These are phyloP conservation scores for Drosophila quadrilineata DNA, from an alignment of 1,140 invertebrate genomes.

Conservation along the genomic window DNA sequence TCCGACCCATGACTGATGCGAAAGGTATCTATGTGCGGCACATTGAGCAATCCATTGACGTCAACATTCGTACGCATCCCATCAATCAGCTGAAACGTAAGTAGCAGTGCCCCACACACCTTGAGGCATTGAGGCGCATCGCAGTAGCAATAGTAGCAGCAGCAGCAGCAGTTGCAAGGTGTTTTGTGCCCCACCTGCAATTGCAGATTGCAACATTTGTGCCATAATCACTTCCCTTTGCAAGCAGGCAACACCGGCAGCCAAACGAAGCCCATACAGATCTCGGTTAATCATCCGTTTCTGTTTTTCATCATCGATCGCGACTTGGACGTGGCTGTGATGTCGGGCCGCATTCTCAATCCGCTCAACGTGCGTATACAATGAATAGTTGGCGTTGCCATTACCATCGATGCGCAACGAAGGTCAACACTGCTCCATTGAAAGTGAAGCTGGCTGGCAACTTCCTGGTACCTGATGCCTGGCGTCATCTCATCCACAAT, in stretches of 20 bases:
- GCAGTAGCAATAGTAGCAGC: too few species aligned
- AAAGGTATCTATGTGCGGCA: constrained; percentile 88
- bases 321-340: constrained; percentile 88
- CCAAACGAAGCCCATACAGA: constrained; percentile 84
- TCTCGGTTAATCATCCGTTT: constrained; percentile 89
- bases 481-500: constrained; percentile 4
- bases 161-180: constrained; percentile 22
- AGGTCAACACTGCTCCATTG: constrained; percentile 45
- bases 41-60: constrained; percentile 90
- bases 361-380: constrained; percentile 89
- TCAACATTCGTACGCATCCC: constrained; percentile 87
- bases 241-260: constrained; percentile 73
- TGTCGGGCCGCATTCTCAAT: constrained; percentile 90
- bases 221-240: constrained; percentile 65
- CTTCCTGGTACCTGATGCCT: constrained; percentile 27
- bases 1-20: constrained; percentile 88
- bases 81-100: constrained; percentile 83
- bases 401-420: constrained; percentile 40
- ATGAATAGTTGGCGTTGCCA: constrained; percentile 47
- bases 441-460: constrained; percentile 55
- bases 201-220: constrained; percentile 30
- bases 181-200: constrained; percentile 57
- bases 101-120: constrained; percentile 75
- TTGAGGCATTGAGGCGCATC: constrained; percentile 62
- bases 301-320: constrained; percentile 91